Percentiles rank a stretch among this genome's conserved stretches.
phyloP scores from a whole-genome alignment of 2,797 vertebrate genomes.

The Holocentrus rufus region DNA sequence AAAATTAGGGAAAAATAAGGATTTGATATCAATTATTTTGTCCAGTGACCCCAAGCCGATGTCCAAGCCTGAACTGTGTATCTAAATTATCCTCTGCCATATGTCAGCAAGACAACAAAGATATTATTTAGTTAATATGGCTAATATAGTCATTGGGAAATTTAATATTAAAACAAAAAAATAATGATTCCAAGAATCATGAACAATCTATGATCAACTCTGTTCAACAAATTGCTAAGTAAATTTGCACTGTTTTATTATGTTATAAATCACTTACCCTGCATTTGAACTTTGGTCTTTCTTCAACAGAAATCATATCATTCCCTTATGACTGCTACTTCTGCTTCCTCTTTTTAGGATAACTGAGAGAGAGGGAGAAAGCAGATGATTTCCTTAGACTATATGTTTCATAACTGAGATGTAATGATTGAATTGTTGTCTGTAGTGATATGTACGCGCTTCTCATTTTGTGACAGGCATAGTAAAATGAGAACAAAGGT shows the following conservation, averaged over 20 bases:
- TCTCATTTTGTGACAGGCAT: too few relatives aligned
- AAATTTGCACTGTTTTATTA: too few relatives aligned
- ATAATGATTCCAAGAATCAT: not conserved
- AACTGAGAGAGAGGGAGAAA: not conserved
- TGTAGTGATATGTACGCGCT: not conserved
- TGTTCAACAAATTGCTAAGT: too few relatives aligned
- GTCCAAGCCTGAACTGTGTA: too few relatives aligned
- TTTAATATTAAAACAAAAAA: not conserved
- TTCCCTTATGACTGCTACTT: slow-evolving; percentile 42
- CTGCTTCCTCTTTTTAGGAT: slow-evolving; percentile 40
- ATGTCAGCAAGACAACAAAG: too few relatives aligned
- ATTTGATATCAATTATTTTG: too few relatives aligned
- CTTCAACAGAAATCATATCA: slow-evolving; percentile 12
- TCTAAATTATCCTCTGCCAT: not conserved
- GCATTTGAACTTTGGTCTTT: not conserved
- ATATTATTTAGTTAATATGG: not conserved
- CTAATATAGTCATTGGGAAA: not conserved
- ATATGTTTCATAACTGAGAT: not conserved
- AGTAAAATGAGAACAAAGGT: not conserved
- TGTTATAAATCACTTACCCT: not conserved
- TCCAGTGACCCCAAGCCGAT: too few relatives aligned
- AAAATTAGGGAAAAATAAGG: too few relatives aligned
- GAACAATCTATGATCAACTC: not conserved
- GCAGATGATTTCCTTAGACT: not conserved
- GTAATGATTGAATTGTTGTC: not conserved